Evolutionary conservation across 2,113 vertebrate genomes (phyloP), one percentile per base, ranked within the genome.

Genomic region (Cyanocitta stelleri): DNA sequence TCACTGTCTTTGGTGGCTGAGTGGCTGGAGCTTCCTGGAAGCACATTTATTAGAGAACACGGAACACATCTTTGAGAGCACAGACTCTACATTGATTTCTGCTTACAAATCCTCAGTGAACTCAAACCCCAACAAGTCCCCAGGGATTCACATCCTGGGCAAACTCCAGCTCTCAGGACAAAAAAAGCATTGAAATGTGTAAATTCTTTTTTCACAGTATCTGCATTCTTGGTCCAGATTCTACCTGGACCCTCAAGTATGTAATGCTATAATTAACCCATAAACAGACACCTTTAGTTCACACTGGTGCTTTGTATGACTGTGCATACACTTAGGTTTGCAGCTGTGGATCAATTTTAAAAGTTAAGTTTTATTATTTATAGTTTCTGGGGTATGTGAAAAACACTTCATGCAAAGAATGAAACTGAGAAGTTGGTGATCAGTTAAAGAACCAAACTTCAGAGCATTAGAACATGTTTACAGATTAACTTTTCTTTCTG

Each of bases 171-270:
- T 95, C 77, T 68, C 89, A 74, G 95, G 94, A 97, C 96, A 97
- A 97, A 98, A 96, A 97, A 95, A 78, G 88, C 95, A 97, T 94
- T 97, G 96, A 97, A 92, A 97, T 9, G 35, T 81, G 78, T 80
- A 75, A 91, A 96, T 74, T 95, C 91, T 79, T 97, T 96, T 91
- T 96, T 87, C 89, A 94, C 81, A 72, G 88, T 89, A 75, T 94
- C 93, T 33, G 56, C 90, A 78, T 95, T 94, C 93, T 72, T 35
- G 19, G 49, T 78, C 49, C 41, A 30, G 69, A 16, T 78, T 61
- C 73, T 78, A 84, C 83, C 86, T 93, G 83, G 72, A 84, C 56
- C 56, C 48, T 86, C 62, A 75, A 71, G 30, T 44, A 61, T 35
- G 29, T 33, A 52, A 37, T 26, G 48, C 49, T 90, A 7, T 81